Base-by-base conservation (phyloP, 1,140 invertebrate genomes). In the Scylla paramamosain region DNA sequence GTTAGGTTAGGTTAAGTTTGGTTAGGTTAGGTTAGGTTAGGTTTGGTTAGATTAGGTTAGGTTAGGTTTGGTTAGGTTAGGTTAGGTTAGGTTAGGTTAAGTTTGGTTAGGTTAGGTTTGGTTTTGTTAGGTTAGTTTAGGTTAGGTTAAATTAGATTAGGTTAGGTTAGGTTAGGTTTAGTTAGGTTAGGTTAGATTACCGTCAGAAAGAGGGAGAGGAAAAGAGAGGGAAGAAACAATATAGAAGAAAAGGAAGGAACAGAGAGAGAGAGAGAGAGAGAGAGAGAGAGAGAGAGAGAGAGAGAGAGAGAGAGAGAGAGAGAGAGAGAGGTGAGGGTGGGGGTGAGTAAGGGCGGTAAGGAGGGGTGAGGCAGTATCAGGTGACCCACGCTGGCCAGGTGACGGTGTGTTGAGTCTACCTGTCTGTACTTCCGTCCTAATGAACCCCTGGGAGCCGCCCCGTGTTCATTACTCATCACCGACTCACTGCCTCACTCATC, bases 301-400 rank as follows among this genome's bases (percentile, higher is more conserved):
- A 32, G 32, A 45, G 32, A 89, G 87, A 89, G 87, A 89, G 87
- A 89, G 87, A 89, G 87, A 89, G 88, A 90, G 45, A 48, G 45
- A 90, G 88, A 48, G 88, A 90, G 32, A 48, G 32, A 25, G 20
- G 25, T 16, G 25, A 39, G 39, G 88, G 31, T 39, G 39, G 45
- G 39, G 88, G 20, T 16, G 39, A 31, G 31, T 31, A 89, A 31
- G 31, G 87, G 31, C 12, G 10, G 39, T 16, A 32, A 6, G 48
- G 10, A 20, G 39, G 28, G 16, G 39, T 12, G 25, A 46, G n/a
- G 46, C 3, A 39, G 31, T 46, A 87, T 32, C 84, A 39, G 31
- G 31, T 87, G 84, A 39, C 84, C 31, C 14, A 25, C 84, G 39
- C 31, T 46, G n/a, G 10, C 84, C 84, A 39, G 31, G 84, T 46